Conservation (phyloP, 2,113 vertebrate genomes). For the Polyodon spathula region DNA sequence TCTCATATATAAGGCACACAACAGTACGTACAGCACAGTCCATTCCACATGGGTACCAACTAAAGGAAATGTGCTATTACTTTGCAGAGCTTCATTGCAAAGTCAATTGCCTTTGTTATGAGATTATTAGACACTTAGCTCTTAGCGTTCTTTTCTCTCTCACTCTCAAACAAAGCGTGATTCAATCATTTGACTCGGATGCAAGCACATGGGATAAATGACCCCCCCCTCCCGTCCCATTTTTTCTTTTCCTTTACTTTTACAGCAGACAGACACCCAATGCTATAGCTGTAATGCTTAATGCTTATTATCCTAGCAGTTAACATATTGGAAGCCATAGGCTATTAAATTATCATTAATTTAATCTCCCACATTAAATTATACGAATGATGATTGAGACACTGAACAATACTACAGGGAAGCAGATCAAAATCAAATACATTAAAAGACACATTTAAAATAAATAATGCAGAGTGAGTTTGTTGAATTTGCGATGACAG, state of each 20-base stretch:
- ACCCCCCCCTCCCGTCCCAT: too few relatives aligned
- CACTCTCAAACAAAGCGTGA: not conserved
- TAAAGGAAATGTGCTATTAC: not conserved
- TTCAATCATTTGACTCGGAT: too few relatives aligned
- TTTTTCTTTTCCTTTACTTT: too few relatives aligned
- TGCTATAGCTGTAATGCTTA: not conserved
- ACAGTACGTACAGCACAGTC: too few relatives aligned
- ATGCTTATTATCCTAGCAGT: constrained; percentile 16
- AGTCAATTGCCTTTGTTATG: too few relatives aligned
- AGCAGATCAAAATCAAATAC: constrained; percentile 1
- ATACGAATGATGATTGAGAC: constrained; percentile 11
- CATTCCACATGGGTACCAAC: too few relatives aligned
- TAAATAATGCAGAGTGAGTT: too few relatives aligned
- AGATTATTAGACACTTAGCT: too few relatives aligned
- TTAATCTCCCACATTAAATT: constrained; percentile 13
- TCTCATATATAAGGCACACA: too few relatives aligned
- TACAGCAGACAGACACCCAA: too few relatives aligned
- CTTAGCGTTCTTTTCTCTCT: not conserved
- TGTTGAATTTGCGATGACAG: too few relatives aligned
- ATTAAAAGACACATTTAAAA: not conserved
- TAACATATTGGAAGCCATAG: constrained; percentile 11
- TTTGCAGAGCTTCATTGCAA: not conserved
- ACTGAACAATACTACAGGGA: constrained; percentile 7
- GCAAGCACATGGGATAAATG: too few relatives aligned
- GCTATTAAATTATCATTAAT: constrained; percentile 16